Evolutionary conservation across 2,113 vertebrate genomes (phyloP).

Genomic region (Macquaria ambigua): DNA sequence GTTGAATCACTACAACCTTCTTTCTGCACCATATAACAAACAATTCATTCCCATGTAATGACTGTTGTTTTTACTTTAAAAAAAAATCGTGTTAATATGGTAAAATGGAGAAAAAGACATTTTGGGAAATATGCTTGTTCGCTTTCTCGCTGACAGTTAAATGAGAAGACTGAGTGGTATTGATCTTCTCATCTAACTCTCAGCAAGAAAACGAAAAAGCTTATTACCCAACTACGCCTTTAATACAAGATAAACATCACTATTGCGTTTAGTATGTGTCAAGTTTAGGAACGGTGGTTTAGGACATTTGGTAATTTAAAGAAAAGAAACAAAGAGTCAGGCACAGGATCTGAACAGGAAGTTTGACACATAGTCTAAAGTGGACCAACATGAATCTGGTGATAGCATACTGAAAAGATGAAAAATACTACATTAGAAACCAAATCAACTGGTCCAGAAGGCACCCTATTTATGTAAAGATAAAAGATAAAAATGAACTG

Average conservation of each 20-base stretch:
- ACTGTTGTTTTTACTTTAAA: neutral
- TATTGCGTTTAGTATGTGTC: neutral
- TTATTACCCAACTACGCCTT: neutral
- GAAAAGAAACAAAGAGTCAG: constrained; percentile 36
- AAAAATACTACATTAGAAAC: constrained; percentile 39
- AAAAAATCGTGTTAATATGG: neutral
- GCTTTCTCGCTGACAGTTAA: neutral
- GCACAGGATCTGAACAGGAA: constrained; percentile 43
- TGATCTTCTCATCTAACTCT: neutral
- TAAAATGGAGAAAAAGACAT: neutral
- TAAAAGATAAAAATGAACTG: neutral
- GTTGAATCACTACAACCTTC: neutral
- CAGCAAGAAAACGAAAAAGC: neutral
- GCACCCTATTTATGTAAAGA: constrained; percentile 52
- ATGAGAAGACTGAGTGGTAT: neutral
- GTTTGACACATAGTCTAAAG: constrained; percentile 15
- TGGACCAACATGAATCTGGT: constrained; percentile 31
- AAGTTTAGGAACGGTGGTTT: neutral
- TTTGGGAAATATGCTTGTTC: neutral
- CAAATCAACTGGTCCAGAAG: constrained; percentile 58
- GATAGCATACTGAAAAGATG: constrained; percentile 11
- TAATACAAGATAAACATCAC: neutral
- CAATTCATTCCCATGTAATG: neutral
- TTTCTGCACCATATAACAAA: neutral
- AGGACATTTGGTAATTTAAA: constrained; percentile 1